phyloP scores from a whole-genome alignment of 2,113 vertebrate species.

The Muntiacus reevesi region DNA sequence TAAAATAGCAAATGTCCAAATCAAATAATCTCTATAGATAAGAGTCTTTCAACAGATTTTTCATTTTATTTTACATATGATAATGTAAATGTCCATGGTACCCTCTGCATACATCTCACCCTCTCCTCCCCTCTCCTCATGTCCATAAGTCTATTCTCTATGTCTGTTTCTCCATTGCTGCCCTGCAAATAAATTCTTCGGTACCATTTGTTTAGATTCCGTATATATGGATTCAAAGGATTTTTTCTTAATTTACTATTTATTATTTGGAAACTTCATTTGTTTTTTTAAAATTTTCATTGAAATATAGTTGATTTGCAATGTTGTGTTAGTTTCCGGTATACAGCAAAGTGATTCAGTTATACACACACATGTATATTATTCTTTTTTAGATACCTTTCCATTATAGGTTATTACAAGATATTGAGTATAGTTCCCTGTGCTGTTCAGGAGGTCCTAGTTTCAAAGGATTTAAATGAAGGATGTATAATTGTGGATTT shows the following conservation, averaged over 20 bases:
- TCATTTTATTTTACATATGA: not conserved
- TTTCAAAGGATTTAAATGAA: conserved; percentile 2
- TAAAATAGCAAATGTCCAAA: not conserved
- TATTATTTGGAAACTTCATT: not conserved
- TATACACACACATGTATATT: not conserved
- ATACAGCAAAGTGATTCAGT: not conserved
- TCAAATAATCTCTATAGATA: not conserved
- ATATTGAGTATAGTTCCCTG: not conserved
- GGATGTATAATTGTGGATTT: not conserved
- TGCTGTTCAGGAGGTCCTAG: not conserved
- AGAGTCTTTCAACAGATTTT: not conserved
- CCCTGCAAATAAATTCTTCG: not conserved
- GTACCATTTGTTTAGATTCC: not conserved
- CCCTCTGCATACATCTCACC: not conserved
- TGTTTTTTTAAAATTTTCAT: not conserved
- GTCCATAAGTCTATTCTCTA: not conserved
- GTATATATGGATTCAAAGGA: not conserved
- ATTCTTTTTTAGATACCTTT: not conserved
- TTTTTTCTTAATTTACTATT: not conserved
- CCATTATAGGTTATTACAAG: not conserved
- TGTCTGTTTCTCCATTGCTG: not conserved
- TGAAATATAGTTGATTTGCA: not conserved
- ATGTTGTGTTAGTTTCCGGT: not conserved
- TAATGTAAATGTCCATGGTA: not conserved
- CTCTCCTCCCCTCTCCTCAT: not conserved